Conservation (phyloP, 2,888 invertebrate genomes). For the Drosophila longiperda region DNA sequence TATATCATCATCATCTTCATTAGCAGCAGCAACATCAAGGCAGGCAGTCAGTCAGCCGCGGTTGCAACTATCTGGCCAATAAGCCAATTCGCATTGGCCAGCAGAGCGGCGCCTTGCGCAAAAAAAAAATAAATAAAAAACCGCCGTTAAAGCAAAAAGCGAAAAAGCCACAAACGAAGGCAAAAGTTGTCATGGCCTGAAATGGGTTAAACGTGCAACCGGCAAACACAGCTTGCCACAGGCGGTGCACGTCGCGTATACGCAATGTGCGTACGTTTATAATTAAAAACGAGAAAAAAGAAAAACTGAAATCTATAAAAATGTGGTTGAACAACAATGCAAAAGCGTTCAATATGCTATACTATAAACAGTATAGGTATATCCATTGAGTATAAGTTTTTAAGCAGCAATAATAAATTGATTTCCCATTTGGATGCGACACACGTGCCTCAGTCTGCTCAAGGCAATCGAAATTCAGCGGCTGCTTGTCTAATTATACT, state of each 20-base stretch:
- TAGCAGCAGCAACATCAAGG: constrained; percentile 46
- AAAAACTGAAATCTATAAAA: constrained; percentile 44
- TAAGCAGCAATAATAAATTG: constrained; percentile 52
- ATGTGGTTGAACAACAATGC: constrained; percentile 53
- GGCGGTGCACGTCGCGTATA: constrained; percentile 71
- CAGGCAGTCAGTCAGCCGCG: constrained; percentile 39
- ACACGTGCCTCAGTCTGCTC: constrained; percentile 59
- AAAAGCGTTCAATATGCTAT: constrained; percentile 20
- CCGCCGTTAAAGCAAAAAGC: constrained; percentile 23
- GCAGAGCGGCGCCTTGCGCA: constrained; percentile 53
- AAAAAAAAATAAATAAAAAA: constrained; percentile 26
- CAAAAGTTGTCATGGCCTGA: constrained; percentile 77
- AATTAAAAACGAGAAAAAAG: constrained; percentile 56
- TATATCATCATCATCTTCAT: constrained; percentile 44
- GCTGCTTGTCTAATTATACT: constrained; percentile 39
- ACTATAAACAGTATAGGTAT: constrained; percentile 4
- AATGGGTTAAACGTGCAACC: constrained; percentile 80
- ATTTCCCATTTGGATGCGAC: constrained; percentile 72
- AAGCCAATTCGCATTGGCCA: constrained; percentile 56
- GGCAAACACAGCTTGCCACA: constrained; percentile 36
- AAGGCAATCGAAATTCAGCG: constrained; percentile 36
- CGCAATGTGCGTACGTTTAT: constrained; percentile 65
- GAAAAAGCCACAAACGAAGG: constrained; percentile 64
- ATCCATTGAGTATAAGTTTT: background rate
- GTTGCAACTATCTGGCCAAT: constrained; percentile 47